Conservation (phyloP, 2,797 vertebrate genomes). For the Syngnathus acus region DNA sequence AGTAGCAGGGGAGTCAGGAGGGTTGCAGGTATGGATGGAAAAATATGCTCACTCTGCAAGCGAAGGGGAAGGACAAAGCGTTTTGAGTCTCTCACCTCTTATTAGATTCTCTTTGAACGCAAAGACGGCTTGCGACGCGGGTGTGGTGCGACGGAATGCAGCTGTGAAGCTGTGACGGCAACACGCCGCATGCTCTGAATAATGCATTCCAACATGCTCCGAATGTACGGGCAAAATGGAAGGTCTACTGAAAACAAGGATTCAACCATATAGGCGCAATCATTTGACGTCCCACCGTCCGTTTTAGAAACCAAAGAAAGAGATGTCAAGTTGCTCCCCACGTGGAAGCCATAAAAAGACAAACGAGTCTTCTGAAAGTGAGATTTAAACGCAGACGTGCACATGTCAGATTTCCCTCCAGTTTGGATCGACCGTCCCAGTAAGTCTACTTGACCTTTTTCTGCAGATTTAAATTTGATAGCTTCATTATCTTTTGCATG, state of each 20-base stretch:
- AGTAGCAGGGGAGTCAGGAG: not conserved
- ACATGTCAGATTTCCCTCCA: not conserved
- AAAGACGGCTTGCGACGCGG: not conserved
- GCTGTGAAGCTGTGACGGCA: not conserved
- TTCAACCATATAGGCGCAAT: not conserved
- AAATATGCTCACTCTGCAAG: too few species aligned
- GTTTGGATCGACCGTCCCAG: not conserved
- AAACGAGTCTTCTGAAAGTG: not conserved
- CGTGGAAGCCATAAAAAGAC: not conserved
- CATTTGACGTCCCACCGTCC: too few species aligned
- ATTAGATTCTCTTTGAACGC: constrained; percentile 1
- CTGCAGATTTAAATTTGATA: not conserved
- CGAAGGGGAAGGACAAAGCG: not conserved
- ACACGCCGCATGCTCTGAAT: not conserved
- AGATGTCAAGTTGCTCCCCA: too few species aligned
- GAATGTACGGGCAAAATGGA: not conserved
- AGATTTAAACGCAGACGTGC: not conserved
- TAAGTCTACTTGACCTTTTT: not conserved
- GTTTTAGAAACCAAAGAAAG: too few species aligned
- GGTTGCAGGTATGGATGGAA: too few species aligned
- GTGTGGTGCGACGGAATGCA: too few species aligned
- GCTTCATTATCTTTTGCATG: not conserved
- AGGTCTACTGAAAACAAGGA: too few species aligned
- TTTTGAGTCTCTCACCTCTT: not conserved
- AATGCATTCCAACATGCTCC: not conserved